Evolutionary conservation across 2,113 vertebrate genomes (phyloP), one percentile per base, ranked within the genome.

Genomic region (Murina feae): DNA sequence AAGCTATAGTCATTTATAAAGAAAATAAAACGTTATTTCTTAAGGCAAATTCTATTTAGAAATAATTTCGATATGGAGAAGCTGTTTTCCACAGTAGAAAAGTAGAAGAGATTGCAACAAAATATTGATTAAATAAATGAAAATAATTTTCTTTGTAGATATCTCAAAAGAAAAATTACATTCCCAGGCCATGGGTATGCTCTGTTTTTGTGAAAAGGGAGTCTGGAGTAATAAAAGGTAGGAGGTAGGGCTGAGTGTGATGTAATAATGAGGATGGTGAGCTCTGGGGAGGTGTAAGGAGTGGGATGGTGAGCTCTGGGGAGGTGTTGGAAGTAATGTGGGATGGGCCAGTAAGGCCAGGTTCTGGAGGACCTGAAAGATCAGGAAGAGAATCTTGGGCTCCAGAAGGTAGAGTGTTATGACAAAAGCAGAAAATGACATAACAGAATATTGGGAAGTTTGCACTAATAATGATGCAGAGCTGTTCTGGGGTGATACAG

Each of bases 61-160:
- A 86, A 83, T 81, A 35, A 71, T 78, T 93, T 95, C 80, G 84
- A 49, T 42, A 78, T 39, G 30, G n/a, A 93, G 72, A 84, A 42
- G 9, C 13, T 79, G 14, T 78, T 90, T 90, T 94, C 37, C 17
- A 69, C 1, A 60, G 28, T 18, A 89, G 47, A 53, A 93, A 49
- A 58, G 35, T 44, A 86, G 65, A 78, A 91, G 75, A 89, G 25
- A 80, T 1, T 69, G 16, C 2, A 91, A 9, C 49, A 88, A 69
- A 12, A 75, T 75, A 79, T 16, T 90, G 32, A 86, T 81, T 75
- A 93, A 53, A 42, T 42, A 58, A 2, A 28, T 13, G 42, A 74
- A 53, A 65, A 95, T 65, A 78, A 66, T 74, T 71, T 83, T 83
- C 60, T 87, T 47, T 47, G 37, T 37, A 92, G 37, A 37, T 80